A percentile compares a stretch with the other conserved stretches of the same genome.
These are phyloP conservation scores for Zonitis immaculata DNA, from an alignment of 2,888 invertebrate species.

Conservation along the genomic window DNA sequence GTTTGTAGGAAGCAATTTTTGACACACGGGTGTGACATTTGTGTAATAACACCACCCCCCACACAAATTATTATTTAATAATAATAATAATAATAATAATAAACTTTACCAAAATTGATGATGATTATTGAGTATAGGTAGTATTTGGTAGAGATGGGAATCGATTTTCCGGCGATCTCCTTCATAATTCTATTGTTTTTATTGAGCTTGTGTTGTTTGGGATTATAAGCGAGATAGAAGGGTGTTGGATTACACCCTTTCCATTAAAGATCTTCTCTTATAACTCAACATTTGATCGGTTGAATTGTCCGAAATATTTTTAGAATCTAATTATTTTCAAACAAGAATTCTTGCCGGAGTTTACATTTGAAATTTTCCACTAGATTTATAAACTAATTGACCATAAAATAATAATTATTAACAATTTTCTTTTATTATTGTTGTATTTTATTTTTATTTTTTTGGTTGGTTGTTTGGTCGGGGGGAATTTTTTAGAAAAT, in stretches of 20 bases:
- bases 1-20: constrained; percentile 17
- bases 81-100: background rate
- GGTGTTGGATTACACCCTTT: constrained; percentile 30
- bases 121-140: constrained; percentile 13
- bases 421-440: no score
- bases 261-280: constrained; percentile 43
- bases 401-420: no score
- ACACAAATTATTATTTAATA: no score
- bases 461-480: no score
- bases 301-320: background rate
- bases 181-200: constrained; percentile 8
- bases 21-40: constrained; percentile 19
- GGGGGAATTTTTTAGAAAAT: background rate
- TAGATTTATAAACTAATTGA: no score
- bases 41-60: background rate
- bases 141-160: constrained; percentile 10
- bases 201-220: no score
- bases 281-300: constrained; percentile 37
- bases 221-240: no score
- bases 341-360: background rate
- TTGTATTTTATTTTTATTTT: no score
- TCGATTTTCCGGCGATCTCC: constrained; percentile 1
- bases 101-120: constrained; percentile 19
- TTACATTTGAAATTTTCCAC: no score
- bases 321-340: background rate